Base-by-base conservation (phyloP, 1,140 invertebrate species). In the Caerostris extrusa region DNA sequence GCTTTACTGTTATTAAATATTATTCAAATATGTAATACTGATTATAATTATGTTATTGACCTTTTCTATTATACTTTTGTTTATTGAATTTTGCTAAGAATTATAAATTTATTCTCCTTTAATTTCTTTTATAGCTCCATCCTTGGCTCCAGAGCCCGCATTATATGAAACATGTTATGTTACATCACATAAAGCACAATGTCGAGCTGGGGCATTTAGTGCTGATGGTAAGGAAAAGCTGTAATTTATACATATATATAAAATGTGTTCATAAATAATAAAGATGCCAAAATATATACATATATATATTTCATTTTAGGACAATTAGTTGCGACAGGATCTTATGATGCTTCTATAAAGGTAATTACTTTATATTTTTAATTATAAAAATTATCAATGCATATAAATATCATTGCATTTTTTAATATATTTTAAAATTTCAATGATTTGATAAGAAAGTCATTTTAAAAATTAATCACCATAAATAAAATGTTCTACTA, bases 161-260 rank as follows among this genome's bases (percentile, higher is more conserved):
- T 97, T 98, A 14, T 99, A 99, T 96, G 99, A 99, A 96, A 99
- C 99, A 0, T 99, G 99, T 3, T 99, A 99, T 96, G 98, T 99
- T 1, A 99, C 99, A 6, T 99, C 99, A 4, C 99, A 99, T 96
- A 99, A 99, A 96, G 99, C 98, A 93, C 98, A 98, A 93, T 99
- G 99, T 95, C 96, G 99, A 91, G 98, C 98, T 2, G 99, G 98
- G 17, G 98, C 98, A 56, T 99, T 99, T 95, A 99, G 98, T 95
- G 96, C 97, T 8, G 99, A 99, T 96, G 99, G 97, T 96, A 95
- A 94, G 88, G 86, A 71, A 82, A 3, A 10, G 10, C 50, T 34
- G 34, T 34, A 64, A 17, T 64, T 64, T 64, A 64, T 17, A 8
- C 17, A 64, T 64, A 64, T 64, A 64, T 64, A 34, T 34, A 34